Percentiles rank a stretch among this genome's conserved stretches.
phyloP scores from a whole-genome alignment of 2,888 invertebrate genomes.

The Amiota communis region DNA sequence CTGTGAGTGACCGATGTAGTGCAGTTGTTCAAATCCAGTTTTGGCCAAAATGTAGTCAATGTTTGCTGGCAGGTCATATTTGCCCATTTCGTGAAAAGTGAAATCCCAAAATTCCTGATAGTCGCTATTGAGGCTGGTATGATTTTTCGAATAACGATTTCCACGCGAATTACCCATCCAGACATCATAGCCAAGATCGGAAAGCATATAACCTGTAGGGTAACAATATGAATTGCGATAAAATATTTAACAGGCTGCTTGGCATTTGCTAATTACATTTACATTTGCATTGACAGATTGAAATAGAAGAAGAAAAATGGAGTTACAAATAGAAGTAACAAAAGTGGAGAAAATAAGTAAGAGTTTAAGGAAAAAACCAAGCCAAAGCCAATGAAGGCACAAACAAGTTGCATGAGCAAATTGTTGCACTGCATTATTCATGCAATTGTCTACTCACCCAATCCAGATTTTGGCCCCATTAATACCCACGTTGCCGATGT shows the following conservation, averaged over 20 bases:
- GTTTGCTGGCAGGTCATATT: slow-evolving; percentile 86
- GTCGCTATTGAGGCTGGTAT: slow-evolving; percentile 69
- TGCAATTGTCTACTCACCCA: slow-evolving; percentile 74
- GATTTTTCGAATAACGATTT: slow-evolving; percentile 72
- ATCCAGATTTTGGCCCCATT: slow-evolving; percentile 79
- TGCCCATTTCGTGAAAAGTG: slow-evolving; percentile 83
- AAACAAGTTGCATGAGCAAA: not conserved
- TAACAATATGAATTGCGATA: slow-evolving; percentile 27
- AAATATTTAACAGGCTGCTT: not conserved
- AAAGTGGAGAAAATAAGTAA: not conserved
- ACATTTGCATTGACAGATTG: not conserved
- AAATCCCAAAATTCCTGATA: slow-evolving; percentile 77
- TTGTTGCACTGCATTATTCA: slow-evolving; percentile 5
- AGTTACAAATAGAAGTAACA: not conserved
- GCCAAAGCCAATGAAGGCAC: not conserved
- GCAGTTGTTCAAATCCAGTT: slow-evolving; percentile 78
- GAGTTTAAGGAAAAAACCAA: not conserved
- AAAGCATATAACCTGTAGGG: slow-evolving; percentile 71
- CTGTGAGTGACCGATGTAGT: slow-evolving; percentile 86
- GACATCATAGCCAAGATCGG: slow-evolving; percentile 72
- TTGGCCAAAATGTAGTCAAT: slow-evolving; percentile 80
- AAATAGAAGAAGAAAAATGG: slow-evolving; percentile 19
- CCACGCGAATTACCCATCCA: slow-evolving; percentile 74
- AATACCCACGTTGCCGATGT: slow-evolving; percentile 84
- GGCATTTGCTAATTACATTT: not conserved